A percentile compares a stretch with the other conserved stretches of the same genome.
Evolutionary conservation across 92 coral and sea anemone species (phyloP).

Genomic region (Siderastrea radians): DNA sequence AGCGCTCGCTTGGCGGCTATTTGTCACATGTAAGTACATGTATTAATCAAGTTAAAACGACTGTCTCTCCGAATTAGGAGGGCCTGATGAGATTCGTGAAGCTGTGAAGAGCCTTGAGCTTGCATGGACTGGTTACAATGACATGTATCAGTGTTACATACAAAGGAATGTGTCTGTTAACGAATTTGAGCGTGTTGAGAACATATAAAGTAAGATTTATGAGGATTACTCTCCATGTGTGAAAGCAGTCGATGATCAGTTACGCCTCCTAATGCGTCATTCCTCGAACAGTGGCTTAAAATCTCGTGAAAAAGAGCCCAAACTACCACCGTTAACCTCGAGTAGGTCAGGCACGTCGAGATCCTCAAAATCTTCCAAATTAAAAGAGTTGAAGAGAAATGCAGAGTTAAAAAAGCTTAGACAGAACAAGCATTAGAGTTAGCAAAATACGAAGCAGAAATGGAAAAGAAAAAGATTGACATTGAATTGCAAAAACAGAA

Average conservation of each 20-base stretch:
- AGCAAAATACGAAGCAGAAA: slow-evolving; percentile 56
- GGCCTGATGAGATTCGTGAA: slow-evolving; percentile 17
- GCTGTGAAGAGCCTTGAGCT: slow-evolving; percentile 27
- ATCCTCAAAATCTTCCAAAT: slow-evolving; percentile 39
- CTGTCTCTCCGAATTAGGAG: slow-evolving; percentile 12
- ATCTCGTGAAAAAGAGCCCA: not conserved
- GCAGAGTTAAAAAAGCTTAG: slow-evolving; percentile 47
- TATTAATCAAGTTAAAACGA: slow-evolving; percentile 12
- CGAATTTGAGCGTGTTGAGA: slow-evolving; percentile 11
- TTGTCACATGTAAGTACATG: slow-evolving; percentile 44
- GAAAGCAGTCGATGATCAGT: not conserved
- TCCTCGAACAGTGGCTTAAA: not conserved
- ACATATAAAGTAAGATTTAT: not conserved
- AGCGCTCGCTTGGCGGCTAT: slow-evolving; percentile 51
- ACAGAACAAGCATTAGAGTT: slow-evolving; percentile 53
- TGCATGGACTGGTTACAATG: slow-evolving; percentile 31
- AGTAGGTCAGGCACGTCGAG: slow-evolving; percentile 26
- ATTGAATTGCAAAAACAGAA: slow-evolving; percentile 40
- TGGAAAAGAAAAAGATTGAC: slow-evolving; percentile 56
- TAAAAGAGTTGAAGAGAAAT: slow-evolving; percentile 31
- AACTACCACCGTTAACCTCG: slow-evolving; percentile 12
- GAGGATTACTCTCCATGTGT: slow-evolving; percentile 12
- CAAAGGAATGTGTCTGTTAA: not conserved
- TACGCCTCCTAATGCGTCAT: not conserved
- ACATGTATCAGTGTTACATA: not conserved